phyloP scores from a whole-genome alignment of 2,888 invertebrate species.

The Plagiodera versicolora region DNA sequence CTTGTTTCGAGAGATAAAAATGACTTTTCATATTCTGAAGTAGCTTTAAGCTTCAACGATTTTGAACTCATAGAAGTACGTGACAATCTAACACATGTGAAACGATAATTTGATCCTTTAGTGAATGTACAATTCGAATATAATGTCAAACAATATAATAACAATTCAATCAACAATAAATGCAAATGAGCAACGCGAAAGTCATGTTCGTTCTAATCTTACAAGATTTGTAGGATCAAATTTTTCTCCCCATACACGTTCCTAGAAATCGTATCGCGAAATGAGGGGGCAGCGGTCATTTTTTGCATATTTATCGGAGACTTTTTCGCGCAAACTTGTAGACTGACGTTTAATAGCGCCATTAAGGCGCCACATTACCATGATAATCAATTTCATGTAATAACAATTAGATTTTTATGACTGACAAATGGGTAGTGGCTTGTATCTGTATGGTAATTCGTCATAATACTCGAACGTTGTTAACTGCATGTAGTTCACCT shows the following conservation, averaged over 20 bases:
- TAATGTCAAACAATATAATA: neutral
- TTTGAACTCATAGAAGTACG: too few species aligned
- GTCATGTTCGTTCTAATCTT: neutral
- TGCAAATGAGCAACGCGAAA: too few species aligned
- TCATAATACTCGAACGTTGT: constrained; percentile 7
- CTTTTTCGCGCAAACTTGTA: neutral
- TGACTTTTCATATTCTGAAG: too few species aligned
- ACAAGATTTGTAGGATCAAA: neutral
- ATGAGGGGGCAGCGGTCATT: too few species aligned
- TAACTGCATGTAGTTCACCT: constrained; percentile 22
- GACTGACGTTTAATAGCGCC: constrained; percentile 19
- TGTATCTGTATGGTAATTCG: constrained; percentile 19
- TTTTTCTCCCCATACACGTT: too few species aligned
- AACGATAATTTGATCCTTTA: too few species aligned
- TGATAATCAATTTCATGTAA: constrained; percentile 18
- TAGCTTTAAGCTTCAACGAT: too few species aligned
- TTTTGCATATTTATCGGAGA: neutral
- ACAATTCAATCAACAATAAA: neutral
- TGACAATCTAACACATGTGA: too few species aligned
- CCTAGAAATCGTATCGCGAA: too few species aligned
- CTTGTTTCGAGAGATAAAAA: too few species aligned
- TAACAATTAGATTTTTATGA: constrained; percentile 21
- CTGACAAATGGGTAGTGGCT: constrained; percentile 13
- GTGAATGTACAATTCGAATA: too few species aligned
- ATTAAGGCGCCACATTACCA: constrained; percentile 20